Conservation (phyloP, 2,797 vertebrate genomes). For the Cyprinodon diabolis region DNA sequence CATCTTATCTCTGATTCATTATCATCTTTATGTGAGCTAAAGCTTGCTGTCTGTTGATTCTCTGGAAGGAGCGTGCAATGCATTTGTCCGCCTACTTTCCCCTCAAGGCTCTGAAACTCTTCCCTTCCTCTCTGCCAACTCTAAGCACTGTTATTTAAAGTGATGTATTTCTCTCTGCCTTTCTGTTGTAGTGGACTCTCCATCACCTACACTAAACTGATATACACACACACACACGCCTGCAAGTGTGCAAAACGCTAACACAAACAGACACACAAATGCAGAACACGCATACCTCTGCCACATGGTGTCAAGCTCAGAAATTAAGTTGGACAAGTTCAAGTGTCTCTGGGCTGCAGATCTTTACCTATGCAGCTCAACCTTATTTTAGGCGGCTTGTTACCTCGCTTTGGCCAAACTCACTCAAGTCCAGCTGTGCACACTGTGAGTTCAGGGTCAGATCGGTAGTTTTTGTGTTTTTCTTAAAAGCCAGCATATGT, state of each 20-base stretch:
- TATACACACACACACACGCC: slow-evolving; percentile 12
- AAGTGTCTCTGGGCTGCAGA: slow-evolving; percentile 49
- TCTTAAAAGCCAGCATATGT: not conserved
- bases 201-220: slow-evolving; percentile 51
- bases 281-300: slow-evolving; percentile 13
- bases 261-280: slow-evolving; percentile 30
- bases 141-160: slow-evolving; percentile 72
- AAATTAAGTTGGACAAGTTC: slow-evolving; percentile 61
- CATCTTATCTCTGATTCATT: slow-evolving; percentile 64
- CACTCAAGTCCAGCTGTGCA: not conserved
- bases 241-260: slow-evolving; percentile 14
- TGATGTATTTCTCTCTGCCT: slow-evolving; percentile 68
- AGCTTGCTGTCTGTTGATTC: slow-evolving; percentile 58
- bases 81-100: slow-evolving; percentile 57
- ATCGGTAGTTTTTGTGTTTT: no score
- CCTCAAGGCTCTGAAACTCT: slow-evolving; percentile 48
- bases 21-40: slow-evolving; percentile 59
- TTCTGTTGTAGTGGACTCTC: slow-evolving; percentile 60
- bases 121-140: slow-evolving; percentile 56
- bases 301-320: slow-evolving; percentile 28
- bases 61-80: slow-evolving; percentile 51
- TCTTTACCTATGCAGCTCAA: slow-evolving; percentile 37
- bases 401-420: slow-evolving; percentile 13
- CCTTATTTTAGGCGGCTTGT: slow-evolving; percentile 37
- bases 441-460: not conserved